These are phyloP conservation scores for Phortica okadai DNA, from an alignment of 2,888 invertebrate species.

Conservation along the genomic window DNA sequence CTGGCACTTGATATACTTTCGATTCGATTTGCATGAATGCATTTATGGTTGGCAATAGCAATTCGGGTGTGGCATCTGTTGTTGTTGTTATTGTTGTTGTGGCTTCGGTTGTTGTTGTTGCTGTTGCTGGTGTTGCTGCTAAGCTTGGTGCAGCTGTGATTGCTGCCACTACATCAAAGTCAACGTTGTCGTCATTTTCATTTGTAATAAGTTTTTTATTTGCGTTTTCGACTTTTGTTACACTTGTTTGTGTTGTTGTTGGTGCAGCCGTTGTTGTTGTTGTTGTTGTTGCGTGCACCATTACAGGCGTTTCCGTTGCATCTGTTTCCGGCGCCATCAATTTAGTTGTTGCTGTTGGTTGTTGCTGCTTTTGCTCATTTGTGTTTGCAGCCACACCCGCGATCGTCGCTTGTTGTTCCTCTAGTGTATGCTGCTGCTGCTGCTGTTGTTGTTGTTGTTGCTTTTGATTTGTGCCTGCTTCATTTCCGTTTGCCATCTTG, in stretches of 20 bases:
- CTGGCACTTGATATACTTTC: constrained; percentile 61
- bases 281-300: constrained; percentile 21
- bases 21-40: constrained; percentile 52
- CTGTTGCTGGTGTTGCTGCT: constrained; percentile 18
- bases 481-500: constrained; percentile 48
- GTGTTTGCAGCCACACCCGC: background rate
- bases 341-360: constrained; percentile 29
- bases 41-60: constrained; percentile 53
- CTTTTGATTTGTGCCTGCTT: constrained; percentile 46
- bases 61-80: background rate
- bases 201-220: constrained; percentile 20
- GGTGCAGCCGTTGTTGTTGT: constrained; percentile 30
- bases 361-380: constrained; percentile 20
- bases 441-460: constrained; percentile 29
- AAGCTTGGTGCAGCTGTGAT: constrained; percentile 3
- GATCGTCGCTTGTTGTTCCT: constrained; percentile 13
- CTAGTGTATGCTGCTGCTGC: constrained; percentile 22
- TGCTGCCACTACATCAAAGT: constrained; percentile 22
- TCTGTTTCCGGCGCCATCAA: constrained; percentile 18
- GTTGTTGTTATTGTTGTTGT: constrained; percentile 4
- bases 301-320: constrained; percentile 26
- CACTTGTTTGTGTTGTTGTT: constrained; percentile 46
- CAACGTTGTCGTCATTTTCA: background rate
- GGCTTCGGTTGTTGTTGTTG: constrained; percentile 18
- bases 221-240: background rate